These are phyloP conservation scores for Leptinotarsa defecta DNA, from an alignment of 1,140 invertebrate species.

Conservation along the genomic window DNA sequence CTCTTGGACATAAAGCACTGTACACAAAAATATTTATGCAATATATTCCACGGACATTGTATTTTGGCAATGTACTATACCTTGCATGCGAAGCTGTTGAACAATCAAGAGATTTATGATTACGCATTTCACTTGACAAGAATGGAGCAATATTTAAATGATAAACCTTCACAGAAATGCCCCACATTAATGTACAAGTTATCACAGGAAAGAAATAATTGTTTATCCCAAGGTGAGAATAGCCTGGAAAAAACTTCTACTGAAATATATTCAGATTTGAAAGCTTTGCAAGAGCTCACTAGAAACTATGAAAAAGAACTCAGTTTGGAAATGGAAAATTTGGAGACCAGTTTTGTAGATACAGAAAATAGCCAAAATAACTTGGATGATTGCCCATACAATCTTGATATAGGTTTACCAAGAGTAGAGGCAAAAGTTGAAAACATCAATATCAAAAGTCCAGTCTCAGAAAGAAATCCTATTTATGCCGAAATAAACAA, in stretches of 20 bases:
- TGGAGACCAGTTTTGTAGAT: constrained; percentile 48
- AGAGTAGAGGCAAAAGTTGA: constrained; percentile 26
- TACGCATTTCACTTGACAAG: constrained; percentile 63
- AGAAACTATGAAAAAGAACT: constrained; percentile 45
- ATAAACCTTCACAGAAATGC: constrained; percentile 50
- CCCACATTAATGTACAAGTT: constrained; percentile 49
- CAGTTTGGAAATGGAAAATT: constrained; percentile 40
- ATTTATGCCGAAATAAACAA: constrained; percentile 54
- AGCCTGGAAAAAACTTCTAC: constrained; percentile 51
- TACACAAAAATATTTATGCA: constrained; percentile 91
- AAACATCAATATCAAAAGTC: constrained; percentile 40
- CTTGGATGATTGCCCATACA: constrained; percentile 39
- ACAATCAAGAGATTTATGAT: constrained; percentile 62
- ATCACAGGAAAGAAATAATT: constrained; percentile 44
- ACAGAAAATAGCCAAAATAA: constrained; percentile 49
- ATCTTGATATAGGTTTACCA: constrained; percentile 30
- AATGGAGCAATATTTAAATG: constrained; percentile 59
- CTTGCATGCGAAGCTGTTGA: constrained; percentile 51
- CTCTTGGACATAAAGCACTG: constrained; percentile 94
- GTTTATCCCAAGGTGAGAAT: constrained; percentile 35
- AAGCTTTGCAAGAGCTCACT: constrained; percentile 47
- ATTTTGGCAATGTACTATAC: constrained; percentile 84
- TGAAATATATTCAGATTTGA: constrained; percentile 52
- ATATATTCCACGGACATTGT: constrained; percentile 83
- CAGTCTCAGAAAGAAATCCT: constrained; percentile 45